phyloP scores from a whole-genome alignment of 2,888 invertebrate genomes.

The Idaea aversata region DNA sequence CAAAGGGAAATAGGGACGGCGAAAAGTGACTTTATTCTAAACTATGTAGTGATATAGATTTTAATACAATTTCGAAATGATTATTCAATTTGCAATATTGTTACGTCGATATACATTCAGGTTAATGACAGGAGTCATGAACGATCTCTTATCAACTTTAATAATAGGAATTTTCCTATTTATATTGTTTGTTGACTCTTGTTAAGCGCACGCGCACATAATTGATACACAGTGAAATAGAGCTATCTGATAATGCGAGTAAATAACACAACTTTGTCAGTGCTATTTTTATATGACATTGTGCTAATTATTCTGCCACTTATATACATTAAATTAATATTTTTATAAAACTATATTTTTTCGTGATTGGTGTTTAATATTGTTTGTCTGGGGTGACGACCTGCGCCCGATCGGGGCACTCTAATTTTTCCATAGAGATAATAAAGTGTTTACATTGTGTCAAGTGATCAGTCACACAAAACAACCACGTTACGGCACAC shows the following conservation, averaged over 20 bases:
- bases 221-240: constrained; percentile 42
- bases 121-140: constrained; percentile 57
- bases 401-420: neutral
- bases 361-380: neutral
- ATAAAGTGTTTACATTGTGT: constrained; percentile 2
- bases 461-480: constrained; percentile 7
- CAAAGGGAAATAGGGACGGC: too few species aligned
- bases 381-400: neutral
- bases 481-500: constrained; percentile 21
- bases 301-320: constrained; percentile 10
- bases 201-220: constrained; percentile 46
- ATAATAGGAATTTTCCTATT: constrained; percentile 76
- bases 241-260: constrained; percentile 34
- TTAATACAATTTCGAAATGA: constrained; percentile 56
- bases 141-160: constrained; percentile 49
- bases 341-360: neutral
- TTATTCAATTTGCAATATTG: constrained; percentile 65
- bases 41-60: too few species aligned
- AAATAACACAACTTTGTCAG: constrained; percentile 12
- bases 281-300: constrained; percentile 25
- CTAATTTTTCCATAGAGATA: neutral
- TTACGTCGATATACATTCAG: constrained; percentile 55
- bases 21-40: too few species aligned
- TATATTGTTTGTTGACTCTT: constrained; percentile 47
- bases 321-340: neutral